A percentile compares a stretch with the other conserved stretches of the same genome.
Evolutionary conservation across 2,888 invertebrate genomes (phyloP).

Genomic region (Pachycephus smyrnensis): DNA sequence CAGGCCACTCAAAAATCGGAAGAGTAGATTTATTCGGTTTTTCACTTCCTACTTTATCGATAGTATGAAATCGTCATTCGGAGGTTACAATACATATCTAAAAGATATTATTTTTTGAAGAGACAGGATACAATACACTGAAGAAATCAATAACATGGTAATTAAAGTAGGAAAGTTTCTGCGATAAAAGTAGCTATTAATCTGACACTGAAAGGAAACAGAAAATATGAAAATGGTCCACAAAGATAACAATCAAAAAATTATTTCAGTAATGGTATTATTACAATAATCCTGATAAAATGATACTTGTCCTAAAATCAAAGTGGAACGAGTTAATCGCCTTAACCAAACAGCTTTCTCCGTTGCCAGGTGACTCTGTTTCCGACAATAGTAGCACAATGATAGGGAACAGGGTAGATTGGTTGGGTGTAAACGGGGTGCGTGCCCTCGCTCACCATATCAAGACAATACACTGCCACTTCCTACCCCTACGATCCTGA

Average conservation of each 20-base stretch:
- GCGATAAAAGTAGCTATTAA: not conserved
- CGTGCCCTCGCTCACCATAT: conserved; percentile 16
- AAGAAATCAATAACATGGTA: too few relatives aligned
- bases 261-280: not conserved
- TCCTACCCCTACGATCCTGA: conserved; percentile 41
- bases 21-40: too few relatives aligned
- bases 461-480: conserved; percentile 39
- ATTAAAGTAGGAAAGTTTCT: not conserved
- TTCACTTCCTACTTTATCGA: too few relatives aligned
- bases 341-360: not conserved
- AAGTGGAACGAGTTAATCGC: not conserved
- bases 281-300: not conserved
- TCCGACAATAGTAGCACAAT: not conserved
- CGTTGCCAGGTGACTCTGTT: not conserved
- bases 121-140: too few relatives aligned
- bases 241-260: not conserved
- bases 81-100: too few relatives aligned
- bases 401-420: conserved; percentile 10
- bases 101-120: too few relatives aligned
- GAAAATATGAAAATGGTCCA: not conserved
- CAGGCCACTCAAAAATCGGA: too few relatives aligned
- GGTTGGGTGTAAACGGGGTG: conserved; percentile 11
- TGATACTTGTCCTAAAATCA: not conserved
- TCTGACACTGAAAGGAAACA: not conserved
- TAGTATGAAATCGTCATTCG: too few relatives aligned